Percentiles rank a stretch among this genome's conserved stretches.
Evolutionary conservation across 2,113 vertebrate species (phyloP).

Genomic region (Hylia prasina): DNA sequence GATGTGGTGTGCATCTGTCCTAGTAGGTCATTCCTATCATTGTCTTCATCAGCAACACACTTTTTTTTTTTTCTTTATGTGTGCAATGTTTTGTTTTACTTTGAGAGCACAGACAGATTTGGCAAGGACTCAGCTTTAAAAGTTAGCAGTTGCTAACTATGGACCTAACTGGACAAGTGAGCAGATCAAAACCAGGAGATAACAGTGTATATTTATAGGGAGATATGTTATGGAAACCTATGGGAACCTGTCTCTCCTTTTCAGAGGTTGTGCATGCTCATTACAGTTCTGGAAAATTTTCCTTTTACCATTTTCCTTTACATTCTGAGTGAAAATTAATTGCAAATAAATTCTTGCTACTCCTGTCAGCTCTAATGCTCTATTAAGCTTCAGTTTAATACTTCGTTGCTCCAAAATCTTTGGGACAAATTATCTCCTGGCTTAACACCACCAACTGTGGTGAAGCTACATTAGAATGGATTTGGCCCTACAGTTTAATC

Average conservation of each 20-base stretch:
- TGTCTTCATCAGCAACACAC: not conserved
- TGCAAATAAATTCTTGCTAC: not conserved
- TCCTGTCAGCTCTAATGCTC: not conserved
- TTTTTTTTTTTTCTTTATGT: not conserved
- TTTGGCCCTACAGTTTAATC: not conserved
- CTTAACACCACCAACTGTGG: not conserved
- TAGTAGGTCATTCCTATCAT: not conserved
- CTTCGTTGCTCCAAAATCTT: not conserved
- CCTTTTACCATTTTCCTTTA: not conserved
- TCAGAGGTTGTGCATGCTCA: not conserved
- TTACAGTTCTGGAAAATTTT: not conserved
- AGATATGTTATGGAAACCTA: not conserved
- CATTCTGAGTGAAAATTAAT: not conserved
- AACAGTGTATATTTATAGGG: not conserved
- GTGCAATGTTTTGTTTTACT: not conserved
- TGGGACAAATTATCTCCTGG: not conserved
- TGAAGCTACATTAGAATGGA: not conserved
- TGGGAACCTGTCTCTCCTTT: not conserved
- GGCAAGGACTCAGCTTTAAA: not conserved
- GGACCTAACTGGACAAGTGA: not conserved
- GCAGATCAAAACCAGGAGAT: conserved; percentile 4
- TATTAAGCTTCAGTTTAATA: not conserved
- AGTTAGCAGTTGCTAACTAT: not conserved
- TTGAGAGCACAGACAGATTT: not conserved
- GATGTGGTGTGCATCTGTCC: conserved; percentile 13